A percentile compares a stretch with the other conserved stretches of the same genome.
phyloP scores from a whole-genome alignment of 2,113 vertebrate genomes.

The Bettongia penicillata region DNA sequence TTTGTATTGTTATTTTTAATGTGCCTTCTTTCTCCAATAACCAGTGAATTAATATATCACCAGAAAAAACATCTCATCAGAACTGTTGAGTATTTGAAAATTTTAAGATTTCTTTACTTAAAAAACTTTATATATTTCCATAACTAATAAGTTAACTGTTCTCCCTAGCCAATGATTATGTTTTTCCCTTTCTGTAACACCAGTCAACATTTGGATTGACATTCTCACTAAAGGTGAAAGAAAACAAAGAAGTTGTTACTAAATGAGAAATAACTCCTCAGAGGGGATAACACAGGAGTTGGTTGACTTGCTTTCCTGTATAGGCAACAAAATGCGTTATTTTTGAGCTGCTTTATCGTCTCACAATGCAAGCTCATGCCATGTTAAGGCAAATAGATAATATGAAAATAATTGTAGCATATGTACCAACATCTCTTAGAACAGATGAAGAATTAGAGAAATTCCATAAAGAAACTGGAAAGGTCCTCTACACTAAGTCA shows the following conservation, averaged over 20 bases:
- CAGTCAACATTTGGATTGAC: background rate
- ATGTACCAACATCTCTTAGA: background rate
- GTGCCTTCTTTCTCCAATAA: background rate
- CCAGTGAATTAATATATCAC: background rate
- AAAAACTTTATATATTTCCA: background rate
- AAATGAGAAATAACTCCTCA: background rate
- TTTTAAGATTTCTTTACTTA: background rate
- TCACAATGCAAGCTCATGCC: background rate
- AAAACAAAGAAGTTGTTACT: background rate
- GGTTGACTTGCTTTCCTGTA: background rate
- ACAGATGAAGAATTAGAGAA: background rate
- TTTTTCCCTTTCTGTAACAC: background rate
- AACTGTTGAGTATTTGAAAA: background rate
- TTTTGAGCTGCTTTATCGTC: background rate
- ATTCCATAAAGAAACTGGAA: background rate
- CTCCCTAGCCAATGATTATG: background rate
- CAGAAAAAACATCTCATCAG: background rate
- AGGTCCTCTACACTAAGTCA: background rate
- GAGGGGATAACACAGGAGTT: background rate
- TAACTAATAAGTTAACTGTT: background rate
- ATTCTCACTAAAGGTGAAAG: background rate
- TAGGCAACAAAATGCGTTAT: background rate
- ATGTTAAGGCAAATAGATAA: background rate
- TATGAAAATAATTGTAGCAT: background rate
- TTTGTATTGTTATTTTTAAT: background rate